Percentiles rank a stretch among this genome's conserved stretches.
Conservation (phyloP, 30 jellyfish, hydroid and myxozoan species). For the Chrysaora quinquecirrha region DNA sequence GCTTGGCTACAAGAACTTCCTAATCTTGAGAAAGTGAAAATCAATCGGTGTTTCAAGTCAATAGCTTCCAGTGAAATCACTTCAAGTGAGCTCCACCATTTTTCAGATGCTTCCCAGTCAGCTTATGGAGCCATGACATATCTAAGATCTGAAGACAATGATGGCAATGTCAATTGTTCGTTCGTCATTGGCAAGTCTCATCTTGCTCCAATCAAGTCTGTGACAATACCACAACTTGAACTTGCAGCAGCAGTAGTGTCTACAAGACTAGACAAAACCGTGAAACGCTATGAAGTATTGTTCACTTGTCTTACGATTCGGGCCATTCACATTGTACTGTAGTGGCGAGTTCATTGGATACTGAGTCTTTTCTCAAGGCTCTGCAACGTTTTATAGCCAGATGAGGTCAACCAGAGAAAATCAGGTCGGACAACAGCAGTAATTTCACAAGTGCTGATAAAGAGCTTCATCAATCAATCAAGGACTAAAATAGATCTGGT, state of each 20-base stretch:
- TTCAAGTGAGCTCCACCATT: neutral
- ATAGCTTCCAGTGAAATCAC: neutral
- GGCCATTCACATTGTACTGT: too few species aligned
- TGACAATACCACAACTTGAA: slow-evolving; percentile 58
- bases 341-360: too few species aligned
- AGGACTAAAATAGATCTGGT: too few species aligned
- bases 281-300: too few species aligned
- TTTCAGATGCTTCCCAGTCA: slow-evolving; percentile 7
- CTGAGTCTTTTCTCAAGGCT: too few species aligned
- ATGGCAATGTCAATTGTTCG: neutral
- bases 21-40: neutral
- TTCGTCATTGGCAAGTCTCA: slow-evolving; percentile 13
- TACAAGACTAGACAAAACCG: slow-evolving; percentile 41
- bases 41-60: slow-evolving; percentile 10
- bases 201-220: slow-evolving; percentile 45
- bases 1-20: slow-evolving; percentile 1
- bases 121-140: slow-evolving; percentile 14
- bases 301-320: too few species aligned
- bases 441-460: too few species aligned
- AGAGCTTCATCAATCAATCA: too few species aligned
- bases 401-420: too few species aligned
- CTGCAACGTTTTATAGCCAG: too few species aligned
- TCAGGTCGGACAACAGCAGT: too few species aligned
- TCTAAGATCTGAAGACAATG: neutral
- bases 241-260: slow-evolving; percentile 55